Percentiles rank a stretch among this genome's conserved stretches.
These are phyloP conservation scores for Busseola fusca DNA, from an alignment of 2,888 invertebrate species.

Conservation along the genomic window DNA sequence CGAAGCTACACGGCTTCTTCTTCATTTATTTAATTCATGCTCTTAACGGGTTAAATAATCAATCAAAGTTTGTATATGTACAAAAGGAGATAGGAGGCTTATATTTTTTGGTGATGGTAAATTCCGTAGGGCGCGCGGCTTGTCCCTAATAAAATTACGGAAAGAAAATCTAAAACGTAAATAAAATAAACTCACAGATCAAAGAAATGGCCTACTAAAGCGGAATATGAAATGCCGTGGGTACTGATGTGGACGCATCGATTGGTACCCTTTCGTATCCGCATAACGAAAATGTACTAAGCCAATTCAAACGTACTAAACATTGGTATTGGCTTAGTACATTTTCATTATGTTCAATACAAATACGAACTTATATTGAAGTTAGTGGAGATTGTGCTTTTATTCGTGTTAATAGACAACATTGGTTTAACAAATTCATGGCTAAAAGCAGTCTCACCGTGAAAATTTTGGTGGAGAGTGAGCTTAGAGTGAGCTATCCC, in stretches of 20 bases:
- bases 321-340: background rate
- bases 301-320: no score
- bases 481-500: no score
- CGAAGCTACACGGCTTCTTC: no score
- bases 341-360: background rate
- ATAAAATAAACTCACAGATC: conserved; percentile 13
- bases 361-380: background rate
- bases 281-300: no score
- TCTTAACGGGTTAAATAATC: no score
- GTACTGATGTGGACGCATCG: conserved; percentile 7
- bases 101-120: no score
- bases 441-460: background rate
- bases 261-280: conserved; percentile 26
- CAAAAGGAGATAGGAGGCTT: no score
- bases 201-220: conserved; percentile 4
- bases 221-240: conserved; percentile 2
- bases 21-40: no score
- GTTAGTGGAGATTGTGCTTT: background rate
- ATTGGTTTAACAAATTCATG: background rate
- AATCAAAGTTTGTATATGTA: no score
- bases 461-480: no score
- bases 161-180: background rate
- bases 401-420: background rate
- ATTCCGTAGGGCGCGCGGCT: no score
- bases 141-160: background rate